Percentiles rank a stretch among this genome's conserved stretches.
phyloP scores from a whole-genome alignment of 2,113 vertebrate species.

The Isurus oxyrinchus region DNA sequence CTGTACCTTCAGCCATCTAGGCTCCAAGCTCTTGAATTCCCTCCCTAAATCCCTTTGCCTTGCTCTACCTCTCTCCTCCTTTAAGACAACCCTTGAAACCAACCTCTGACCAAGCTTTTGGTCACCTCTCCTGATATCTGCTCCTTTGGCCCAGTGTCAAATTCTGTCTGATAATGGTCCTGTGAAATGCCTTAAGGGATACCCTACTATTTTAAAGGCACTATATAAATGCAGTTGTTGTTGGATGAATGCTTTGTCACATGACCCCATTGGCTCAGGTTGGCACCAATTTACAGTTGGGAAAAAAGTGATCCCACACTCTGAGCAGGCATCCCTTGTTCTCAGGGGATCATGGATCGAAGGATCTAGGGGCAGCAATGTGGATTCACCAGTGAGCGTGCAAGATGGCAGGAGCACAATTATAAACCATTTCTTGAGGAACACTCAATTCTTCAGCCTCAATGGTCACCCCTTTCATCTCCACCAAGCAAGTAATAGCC shows the following conservation, averaged over 20 bases:
- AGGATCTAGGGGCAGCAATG: not conserved
- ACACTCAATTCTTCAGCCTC: not conserved
- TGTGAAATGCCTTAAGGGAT: not conserved
- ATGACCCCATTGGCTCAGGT: not conserved
- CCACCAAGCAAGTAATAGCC: not conserved
- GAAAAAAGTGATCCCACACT: not conserved
- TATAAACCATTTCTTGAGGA: not conserved
- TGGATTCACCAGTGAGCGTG: not conserved
- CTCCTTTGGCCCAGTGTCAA: not conserved
- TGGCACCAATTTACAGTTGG: not conserved
- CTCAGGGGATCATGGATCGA: not conserved
- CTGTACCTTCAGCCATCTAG: not conserved
- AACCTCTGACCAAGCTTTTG: not conserved
- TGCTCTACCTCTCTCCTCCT: not conserved
- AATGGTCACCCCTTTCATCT: not conserved
- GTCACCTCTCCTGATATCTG: not conserved
- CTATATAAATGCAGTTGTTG: not conserved
- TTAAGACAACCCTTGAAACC: not conserved
- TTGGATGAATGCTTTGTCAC: not conserved
- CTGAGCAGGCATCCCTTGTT: not conserved
- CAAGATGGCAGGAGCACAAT: not conserved
- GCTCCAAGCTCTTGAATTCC: not conserved
- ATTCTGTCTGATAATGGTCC: not conserved
- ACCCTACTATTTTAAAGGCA: not conserved
- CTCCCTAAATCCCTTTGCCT: not conserved